A percentile compares a stretch with the other conserved stretches of the same genome.
Evolutionary conservation across 1,140 invertebrate species (phyloP).

Genomic region (Brachionus plicatilis): DNA sequence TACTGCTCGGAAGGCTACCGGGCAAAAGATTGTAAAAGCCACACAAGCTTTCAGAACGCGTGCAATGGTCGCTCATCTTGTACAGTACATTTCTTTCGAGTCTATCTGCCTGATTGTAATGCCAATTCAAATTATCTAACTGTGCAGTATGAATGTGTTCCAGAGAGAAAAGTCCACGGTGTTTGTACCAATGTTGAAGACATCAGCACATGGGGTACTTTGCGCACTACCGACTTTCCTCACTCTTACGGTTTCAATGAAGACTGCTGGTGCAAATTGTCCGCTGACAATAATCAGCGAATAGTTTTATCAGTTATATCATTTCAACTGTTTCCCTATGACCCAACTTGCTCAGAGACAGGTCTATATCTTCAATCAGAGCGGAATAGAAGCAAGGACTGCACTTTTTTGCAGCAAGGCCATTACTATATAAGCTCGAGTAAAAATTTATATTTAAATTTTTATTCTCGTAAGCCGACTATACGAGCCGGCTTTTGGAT

Average conservation of each 20-base stretch:
- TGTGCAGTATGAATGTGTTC: conserved; percentile 24
- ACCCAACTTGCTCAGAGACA: conserved; percentile 3
- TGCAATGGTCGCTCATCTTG: conserved; percentile 34
- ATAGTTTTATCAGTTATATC: conserved; percentile 31
- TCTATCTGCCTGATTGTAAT: conserved; percentile 15
- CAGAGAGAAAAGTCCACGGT: not conserved
- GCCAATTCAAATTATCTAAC: conserved; percentile 33
- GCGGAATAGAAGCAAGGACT: conserved; percentile 11
- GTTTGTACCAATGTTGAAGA: conserved; percentile 16
- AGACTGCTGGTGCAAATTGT: conserved; percentile 40
- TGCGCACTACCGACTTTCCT: conserved; percentile 29
- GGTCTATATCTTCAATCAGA: conserved; percentile 34
- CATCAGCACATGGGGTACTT: conserved; percentile 16
- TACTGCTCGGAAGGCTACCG: conserved; percentile 25
- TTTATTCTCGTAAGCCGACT: not conserved
- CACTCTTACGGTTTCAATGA: conserved; percentile 18
- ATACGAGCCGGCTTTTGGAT: conserved; percentile 40
- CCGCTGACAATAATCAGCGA: conserved; percentile 12
- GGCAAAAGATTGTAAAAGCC: conserved; percentile 11
- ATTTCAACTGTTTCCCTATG: conserved; percentile 34
- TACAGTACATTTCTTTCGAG: conserved; percentile 36
- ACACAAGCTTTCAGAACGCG: conserved; percentile 39
- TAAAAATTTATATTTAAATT: conserved; percentile 24
- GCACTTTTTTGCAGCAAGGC: conserved; percentile 39
- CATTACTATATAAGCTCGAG: conserved; percentile 35